Base-by-base conservation (phyloP, 1,140 invertebrate species). In the Himalopsyche phryganea region DNA sequence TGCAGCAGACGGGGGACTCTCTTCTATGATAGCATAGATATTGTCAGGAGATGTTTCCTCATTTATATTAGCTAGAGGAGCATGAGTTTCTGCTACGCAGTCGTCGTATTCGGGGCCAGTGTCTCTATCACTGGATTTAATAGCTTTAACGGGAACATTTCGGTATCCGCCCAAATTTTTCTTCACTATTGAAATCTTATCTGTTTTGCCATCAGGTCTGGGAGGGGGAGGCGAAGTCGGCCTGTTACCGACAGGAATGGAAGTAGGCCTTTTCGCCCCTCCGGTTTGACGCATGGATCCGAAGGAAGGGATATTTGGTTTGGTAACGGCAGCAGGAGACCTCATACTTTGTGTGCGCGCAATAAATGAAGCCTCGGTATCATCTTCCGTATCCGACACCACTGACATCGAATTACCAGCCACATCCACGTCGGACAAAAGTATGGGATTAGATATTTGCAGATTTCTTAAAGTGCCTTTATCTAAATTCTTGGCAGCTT, bases 21-120 rank as follows among this genome's bases (percentile, higher is more conserved):
- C 91, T 67, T 91, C 89, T 42, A 93, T 93, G 0, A 91, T 85
- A 1, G 90, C 89, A 66, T 93, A 92, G 58, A 93, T 92, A 67
- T 91, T 91, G 62, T 92, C 90, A 0, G 75, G 73, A 10, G 83
- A 85, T 41, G 63, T 69, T 62, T 84, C 82, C 61, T 87, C 84
- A 23, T 80, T 79, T 20, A 87, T 85, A 56, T 85, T 81, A 0
- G 80, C 80, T 40, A 87, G 65, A 0, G 81, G 76, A 0, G 79
- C 74, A 32, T 76, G 73, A 23, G 76, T 71, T 61, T 87, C 80
- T 5, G 86, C 88, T 55, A 90, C 83, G 65, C 88, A 91, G 65
- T 91, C 88, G 47, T 90, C 89, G 66, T 91, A 91, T 36, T 85
- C 84, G 3, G 66, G 65, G 23, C 23, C 23, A 9, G 23, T 9